These are phyloP conservation scores for Olivierus martensii DNA, from an alignment of 1,140 invertebrate species.

Conservation along the genomic window DNA sequence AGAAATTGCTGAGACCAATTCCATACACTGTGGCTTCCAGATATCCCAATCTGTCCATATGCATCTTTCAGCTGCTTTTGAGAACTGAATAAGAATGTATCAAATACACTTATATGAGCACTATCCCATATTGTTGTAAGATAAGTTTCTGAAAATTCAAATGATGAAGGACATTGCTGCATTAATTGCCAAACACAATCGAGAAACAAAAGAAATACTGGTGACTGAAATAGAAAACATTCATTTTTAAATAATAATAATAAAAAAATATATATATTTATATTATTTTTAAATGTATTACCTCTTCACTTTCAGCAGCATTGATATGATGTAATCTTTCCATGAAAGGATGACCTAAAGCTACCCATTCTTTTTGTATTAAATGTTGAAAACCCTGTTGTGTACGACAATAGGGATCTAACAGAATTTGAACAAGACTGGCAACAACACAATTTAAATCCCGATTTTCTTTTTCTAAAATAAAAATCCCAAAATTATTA, in stretches of 20 bases:
- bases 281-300: constrained; percentile 8
- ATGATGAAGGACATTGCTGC: constrained; percentile 69
- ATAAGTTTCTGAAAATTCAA: constrained; percentile 87
- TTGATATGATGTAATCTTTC: constrained; percentile 48
- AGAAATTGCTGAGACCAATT: constrained; percentile 66
- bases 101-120: constrained; percentile 68
- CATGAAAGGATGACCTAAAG: constrained; percentile 76
- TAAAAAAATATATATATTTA: constrained; percentile 14
- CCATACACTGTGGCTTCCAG: constrained; percentile 49
- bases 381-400: constrained; percentile 79
- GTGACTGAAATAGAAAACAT: constrained; percentile 40
- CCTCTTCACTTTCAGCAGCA: constrained; percentile 27
- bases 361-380: constrained; percentile 88
- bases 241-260: background rate
- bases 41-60: constrained; percentile 15
- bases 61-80: constrained; percentile 24
- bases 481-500: too few relatives aligned
- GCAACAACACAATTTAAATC: constrained; percentile 79
- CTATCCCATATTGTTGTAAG: constrained; percentile 82
- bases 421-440: constrained; percentile 65
- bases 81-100: constrained; percentile 81
- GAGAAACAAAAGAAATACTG: constrained; percentile 76
- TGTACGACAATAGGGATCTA: constrained; percentile 72
- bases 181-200: constrained; percentile 87
- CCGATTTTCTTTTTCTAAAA: constrained; percentile 53